Base-by-base conservation (phyloP, 2,888 invertebrate genomes). In the Temnothorax ravouxi region DNA sequence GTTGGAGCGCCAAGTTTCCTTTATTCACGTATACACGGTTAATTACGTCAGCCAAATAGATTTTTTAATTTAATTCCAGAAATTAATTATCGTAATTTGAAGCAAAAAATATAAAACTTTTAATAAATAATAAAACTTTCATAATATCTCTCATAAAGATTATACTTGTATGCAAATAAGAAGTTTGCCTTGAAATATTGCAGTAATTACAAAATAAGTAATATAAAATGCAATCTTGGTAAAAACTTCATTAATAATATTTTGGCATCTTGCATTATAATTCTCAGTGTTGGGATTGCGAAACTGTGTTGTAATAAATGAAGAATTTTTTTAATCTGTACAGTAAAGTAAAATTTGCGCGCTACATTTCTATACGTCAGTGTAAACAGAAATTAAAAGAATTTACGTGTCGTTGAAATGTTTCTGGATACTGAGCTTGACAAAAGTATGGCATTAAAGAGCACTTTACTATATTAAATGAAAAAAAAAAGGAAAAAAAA, bases 201-300 rank as follows among this genome's bases (percentile, higher is more conserved):
- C 15, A 66, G 25, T 25, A 66, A 21, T 25, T 1, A 66, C 18
- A 38, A 38, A 25, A 25, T 21, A 66, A 44, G 18, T 29, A 5
- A 50, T 50, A 62, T 67, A 67, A 67, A 50, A 67, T 18, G 5
- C 29, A 50, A 67, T n/a, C 29, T n/a, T 67, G 9, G 5, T 29
- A 11, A 50, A 50, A 50, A 29, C n/a, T 50, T 67, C 3, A 50
- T 25, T 29, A 29, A 11, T 3, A 67, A 67, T 62, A 47, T 67
- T 47, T 67, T 29, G 13, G 0, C 18, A 2, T 3, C 15, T 47
- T 29, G 15, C 25, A 1, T 9, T 47, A 25, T 66, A 25, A 47
- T 47, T 47, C 18, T 25, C 9, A 25, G 8, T 25, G 15, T 6
- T 50, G 13, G 3, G 1, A 13, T 69, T n/a, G n/a, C 11, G 18